Evolutionary conservation across 2,113 vertebrate species (phyloP).

Genomic region (Eulacestoma nigropectus): DNA sequence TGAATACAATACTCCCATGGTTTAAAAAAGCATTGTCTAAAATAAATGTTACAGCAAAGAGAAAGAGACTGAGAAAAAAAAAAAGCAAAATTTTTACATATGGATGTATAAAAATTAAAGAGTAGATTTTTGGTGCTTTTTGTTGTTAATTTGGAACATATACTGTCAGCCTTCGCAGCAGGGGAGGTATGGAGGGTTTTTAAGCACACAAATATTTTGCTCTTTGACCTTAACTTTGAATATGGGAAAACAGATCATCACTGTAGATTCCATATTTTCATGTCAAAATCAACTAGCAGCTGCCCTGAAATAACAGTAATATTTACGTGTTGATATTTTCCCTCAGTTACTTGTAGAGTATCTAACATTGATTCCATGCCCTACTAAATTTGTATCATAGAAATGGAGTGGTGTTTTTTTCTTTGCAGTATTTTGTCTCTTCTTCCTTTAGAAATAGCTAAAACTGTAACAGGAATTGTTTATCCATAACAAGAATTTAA

Average conservation of each 20-base stretch:
- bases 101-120: fast-evolving
- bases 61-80: not conserved
- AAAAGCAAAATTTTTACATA: not conserved
- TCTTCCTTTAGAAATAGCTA: not conserved
- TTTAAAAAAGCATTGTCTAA: not conserved
- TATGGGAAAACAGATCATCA: not conserved
- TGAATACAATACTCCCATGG: not conserved
- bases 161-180: not conserved
- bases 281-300: not conserved
- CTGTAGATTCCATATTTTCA: not conserved
- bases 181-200: too few species aligned
- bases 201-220: not conserved
- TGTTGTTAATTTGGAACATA: not conserved
- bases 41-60: not conserved
- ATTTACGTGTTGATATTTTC: not conserved
- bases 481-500: not conserved
- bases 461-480: not conserved
- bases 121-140: fast-evolving
- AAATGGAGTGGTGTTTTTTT: not conserved
- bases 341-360: not conserved
- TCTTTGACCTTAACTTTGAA: not conserved
- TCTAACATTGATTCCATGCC: not conserved
- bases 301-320: not conserved
- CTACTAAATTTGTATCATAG: not conserved
- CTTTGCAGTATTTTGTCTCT: not conserved